Percentiles rank a stretch among this genome's conserved stretches.
Conservation (phyloP, 2,888 invertebrate genomes). For the Lasioglossum zephyrum region DNA sequence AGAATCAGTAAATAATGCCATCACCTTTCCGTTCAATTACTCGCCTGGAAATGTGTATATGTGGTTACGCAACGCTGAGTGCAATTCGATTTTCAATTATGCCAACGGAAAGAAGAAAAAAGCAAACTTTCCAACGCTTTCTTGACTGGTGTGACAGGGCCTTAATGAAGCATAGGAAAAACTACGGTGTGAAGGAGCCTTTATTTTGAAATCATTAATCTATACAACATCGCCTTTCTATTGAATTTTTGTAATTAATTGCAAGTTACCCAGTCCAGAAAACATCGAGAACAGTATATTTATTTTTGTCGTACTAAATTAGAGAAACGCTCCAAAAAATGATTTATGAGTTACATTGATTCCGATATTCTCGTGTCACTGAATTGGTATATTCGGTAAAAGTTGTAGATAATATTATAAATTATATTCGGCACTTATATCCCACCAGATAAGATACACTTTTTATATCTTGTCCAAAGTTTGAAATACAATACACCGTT, state of each 20-base stretch:
- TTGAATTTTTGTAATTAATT: background rate
- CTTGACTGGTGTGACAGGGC: background rate
- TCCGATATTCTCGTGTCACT: background rate
- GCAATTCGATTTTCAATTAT: slow-evolving; percentile 2
- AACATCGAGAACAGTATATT: background rate
- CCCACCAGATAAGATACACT: background rate
- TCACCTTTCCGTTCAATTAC: background rate
- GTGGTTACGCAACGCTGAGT: background rate
- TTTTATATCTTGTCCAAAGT: background rate
- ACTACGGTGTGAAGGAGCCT: slow-evolving; percentile 24
- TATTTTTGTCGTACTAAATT: background rate
- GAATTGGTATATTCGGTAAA: background rate
- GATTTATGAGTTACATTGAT: background rate
- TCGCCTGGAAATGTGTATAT: background rate
- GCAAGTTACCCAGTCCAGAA: background rate
- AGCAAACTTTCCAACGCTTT: background rate
- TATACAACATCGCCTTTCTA: too few relatives aligned
- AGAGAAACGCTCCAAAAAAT: background rate
- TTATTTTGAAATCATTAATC: background rate
- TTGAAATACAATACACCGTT: background rate
- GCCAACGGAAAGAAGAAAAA: background rate
- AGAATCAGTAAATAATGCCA: background rate
- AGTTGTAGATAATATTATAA: background rate
- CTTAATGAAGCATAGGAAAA: background rate
- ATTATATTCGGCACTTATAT: background rate